Base-by-base conservation (phyloP, 2,113 vertebrate genomes). In the Tychaedon coryphoeus region DNA sequence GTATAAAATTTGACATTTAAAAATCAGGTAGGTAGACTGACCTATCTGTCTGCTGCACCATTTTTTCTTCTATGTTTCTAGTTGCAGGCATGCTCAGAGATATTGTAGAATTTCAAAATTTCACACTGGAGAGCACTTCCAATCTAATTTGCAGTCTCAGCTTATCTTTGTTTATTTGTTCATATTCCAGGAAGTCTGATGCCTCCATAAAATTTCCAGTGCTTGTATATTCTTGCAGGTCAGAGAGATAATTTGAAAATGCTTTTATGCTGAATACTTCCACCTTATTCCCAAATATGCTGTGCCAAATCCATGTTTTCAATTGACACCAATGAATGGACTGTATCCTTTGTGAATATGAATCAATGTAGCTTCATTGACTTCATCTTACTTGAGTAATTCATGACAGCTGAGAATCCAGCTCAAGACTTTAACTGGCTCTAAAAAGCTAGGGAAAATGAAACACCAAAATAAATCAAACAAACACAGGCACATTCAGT, bases 371-470 rank as follows among this genome's bases (percentile, higher is more conserved):
- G 29, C 26, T 80, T 90, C 60, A 92, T 56, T 83, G 74, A 96
- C 92, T 97, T 93, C n/a, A 77, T 77, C 85, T 92, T 87, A 79
- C 28, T 92, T 93, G 78, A 66, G 64, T 56, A 86, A 85, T 80
- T 95, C 33, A 26, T 86, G 65, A 50, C 79, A 87, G 28, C 24
- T 87, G 58, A 89, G 69, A 95, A 95, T 57, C 45, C n/a, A 6
- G 48, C 45, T 94, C 38, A 42, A 31, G 51, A 40, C 16, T 94
- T 79, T 91, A 95, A 91, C 74, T 96, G 76, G 45, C 45, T 93
- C 51, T 91, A 70, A 92, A 91, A 29, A 74, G 33, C 1, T 12
- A 95, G 51, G 24, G 45, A 74, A 93, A 89, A 87, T 42, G 23
- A 87, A 94, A 91, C 61, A 25, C 5, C 24, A 67, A 90, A 94